Percentiles rank a stretch among this genome's conserved stretches.
These are phyloP conservation scores for Lucilia sericata DNA, from an alignment of 1,140 invertebrate species.

Conservation along the genomic window DNA sequence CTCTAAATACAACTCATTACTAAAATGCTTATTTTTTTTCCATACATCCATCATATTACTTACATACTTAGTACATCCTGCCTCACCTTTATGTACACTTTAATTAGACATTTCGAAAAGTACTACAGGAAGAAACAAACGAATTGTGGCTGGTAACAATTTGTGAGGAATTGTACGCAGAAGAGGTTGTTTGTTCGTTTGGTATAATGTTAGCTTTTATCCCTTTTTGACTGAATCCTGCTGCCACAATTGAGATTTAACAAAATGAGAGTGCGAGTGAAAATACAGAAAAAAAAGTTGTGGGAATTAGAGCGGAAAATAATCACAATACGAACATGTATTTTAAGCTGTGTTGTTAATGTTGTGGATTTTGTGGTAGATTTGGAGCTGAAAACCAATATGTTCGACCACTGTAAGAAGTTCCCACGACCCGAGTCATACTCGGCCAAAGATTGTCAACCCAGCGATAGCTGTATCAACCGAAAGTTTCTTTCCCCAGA, in stretches of 20 bases:
- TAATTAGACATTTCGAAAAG: neutral
- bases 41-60: too few relatives aligned
- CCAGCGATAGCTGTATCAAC: too few relatives aligned
- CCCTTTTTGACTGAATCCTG: neutral
- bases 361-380: too few relatives aligned
- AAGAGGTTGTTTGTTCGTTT: neutral
- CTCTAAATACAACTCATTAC: neutral
- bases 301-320: neutral
- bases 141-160: neutral
- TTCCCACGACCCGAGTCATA: too few relatives aligned
- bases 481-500: too few relatives aligned
- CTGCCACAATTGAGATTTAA: neutral
- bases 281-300: slow-evolving; percentile 8
- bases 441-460: too few relatives aligned
- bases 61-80: too few relatives aligned
- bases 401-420: too few relatives aligned
- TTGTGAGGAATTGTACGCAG: neutral
- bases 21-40: too few relatives aligned
- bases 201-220: neutral
- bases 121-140: slow-evolving; percentile 4
- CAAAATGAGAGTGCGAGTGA: neutral
- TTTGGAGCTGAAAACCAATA: too few relatives aligned
- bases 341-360: too few relatives aligned
- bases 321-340: neutral
- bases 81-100: neutral